Evolutionary conservation across 2,113 vertebrate genomes (phyloP).

Genomic region (Alethe diademata): DNA sequence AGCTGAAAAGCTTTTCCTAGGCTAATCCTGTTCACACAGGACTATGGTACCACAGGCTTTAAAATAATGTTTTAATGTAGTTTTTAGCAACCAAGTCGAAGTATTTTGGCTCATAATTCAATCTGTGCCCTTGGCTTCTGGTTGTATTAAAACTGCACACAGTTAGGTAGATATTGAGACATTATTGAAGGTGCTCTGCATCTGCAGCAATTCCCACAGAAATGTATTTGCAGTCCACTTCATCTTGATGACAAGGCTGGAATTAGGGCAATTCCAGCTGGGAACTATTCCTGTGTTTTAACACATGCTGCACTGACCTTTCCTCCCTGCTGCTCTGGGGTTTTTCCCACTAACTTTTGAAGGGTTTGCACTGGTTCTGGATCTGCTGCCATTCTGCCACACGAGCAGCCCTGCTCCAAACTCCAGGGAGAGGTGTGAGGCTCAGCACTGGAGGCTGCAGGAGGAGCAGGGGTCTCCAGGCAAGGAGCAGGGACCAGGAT

Average conservation of each 20-base stretch:
- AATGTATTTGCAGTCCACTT: neutral
- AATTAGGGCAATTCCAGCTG: neutral
- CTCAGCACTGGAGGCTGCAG: neutral
- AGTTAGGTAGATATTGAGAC: neutral
- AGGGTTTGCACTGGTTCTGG: neutral
- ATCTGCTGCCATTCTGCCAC: neutral
- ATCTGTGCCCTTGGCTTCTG: neutral
- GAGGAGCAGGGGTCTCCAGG: neutral
- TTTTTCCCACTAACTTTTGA: rapidly evolving
- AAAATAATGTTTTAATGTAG: neutral
- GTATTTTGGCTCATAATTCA: neutral
- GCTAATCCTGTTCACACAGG: neutral
- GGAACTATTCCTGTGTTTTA: neutral
- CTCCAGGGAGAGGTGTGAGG: neutral
- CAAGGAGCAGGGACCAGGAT: neutral
- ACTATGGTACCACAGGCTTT: neutral
- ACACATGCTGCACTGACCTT: neutral
- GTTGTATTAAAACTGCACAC: neutral
- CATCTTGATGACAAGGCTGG: neutral
- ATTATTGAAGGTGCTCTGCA: neutral
- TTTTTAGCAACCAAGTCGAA: neutral
- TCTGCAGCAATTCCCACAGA: neutral
- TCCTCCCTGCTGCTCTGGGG: neutral
- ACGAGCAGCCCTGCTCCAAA: neutral
- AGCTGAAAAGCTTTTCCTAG: neutral